These are phyloP conservation scores for Scolopax rusticola DNA, from an alignment of 2,797 vertebrate genomes.

Conservation along the genomic window DNA sequence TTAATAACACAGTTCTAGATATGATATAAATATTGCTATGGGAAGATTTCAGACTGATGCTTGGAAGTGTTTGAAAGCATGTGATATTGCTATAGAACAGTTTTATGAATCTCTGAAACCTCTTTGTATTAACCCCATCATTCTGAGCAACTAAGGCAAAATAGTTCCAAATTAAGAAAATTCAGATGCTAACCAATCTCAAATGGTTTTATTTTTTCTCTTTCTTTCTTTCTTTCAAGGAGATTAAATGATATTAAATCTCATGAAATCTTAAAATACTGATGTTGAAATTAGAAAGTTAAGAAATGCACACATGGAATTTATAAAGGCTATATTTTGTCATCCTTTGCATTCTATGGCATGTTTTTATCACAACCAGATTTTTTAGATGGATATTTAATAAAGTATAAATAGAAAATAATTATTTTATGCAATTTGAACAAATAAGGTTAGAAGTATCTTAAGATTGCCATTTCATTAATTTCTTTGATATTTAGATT, in stretches of 20 bases:
- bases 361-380: not conserved
- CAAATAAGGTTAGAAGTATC: not conserved
- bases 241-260: not conserved
- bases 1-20: not conserved
- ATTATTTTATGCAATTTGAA: not conserved
- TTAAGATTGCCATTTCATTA: not conserved
- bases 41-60: not conserved
- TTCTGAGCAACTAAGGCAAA: not conserved
- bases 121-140: not conserved
- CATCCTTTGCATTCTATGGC: not conserved
- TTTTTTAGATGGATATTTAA: not conserved
- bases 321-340: not conserved
- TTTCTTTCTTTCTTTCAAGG: not conserved
- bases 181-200: not conserved
- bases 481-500: not conserved
- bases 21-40: not conserved
- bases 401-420: not conserved
- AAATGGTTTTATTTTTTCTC: not conserved
- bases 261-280: not conserved
- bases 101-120: not conserved
- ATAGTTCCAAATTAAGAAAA: not conserved
- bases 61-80: not conserved
- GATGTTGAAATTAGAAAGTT: not conserved
- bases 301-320: not conserved
- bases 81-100: not conserved